phyloP scores from a whole-genome alignment of 2,797 vertebrate species.

The Euthynnus affinis region DNA sequence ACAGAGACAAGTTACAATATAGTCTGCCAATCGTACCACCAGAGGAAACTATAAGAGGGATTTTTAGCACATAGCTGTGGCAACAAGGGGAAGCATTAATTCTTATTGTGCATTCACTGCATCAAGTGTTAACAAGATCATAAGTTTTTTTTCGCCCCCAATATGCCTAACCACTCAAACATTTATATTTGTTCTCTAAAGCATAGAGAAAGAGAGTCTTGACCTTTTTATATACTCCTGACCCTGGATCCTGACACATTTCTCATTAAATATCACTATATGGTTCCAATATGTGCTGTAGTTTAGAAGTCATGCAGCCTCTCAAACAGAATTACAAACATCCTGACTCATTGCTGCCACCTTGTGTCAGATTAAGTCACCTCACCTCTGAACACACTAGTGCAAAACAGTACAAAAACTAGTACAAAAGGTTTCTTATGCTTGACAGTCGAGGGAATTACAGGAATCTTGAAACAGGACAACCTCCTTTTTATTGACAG shows the following conservation, averaged over 20 bases:
- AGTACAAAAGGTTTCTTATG: background rate
- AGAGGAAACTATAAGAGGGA: conserved; percentile 59
- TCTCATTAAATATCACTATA: background rate
- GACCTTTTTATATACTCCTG: background rate
- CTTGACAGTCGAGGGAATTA: background rate
- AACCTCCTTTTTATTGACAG: background rate
- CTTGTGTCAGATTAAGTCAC: conserved; percentile 54
- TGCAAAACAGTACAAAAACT: too few relatives aligned
- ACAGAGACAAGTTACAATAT: conserved; percentile 70
- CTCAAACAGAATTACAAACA: conserved; percentile 9
- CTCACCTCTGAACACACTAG: background rate
- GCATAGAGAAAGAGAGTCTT: background rate
- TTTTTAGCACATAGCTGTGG: conserved; percentile 35
- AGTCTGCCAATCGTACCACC: conserved; percentile 70
- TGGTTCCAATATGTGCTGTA: background rate
- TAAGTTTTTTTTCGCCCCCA: background rate
- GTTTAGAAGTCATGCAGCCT: conserved; percentile 8
- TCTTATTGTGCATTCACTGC: conserved; percentile 48
- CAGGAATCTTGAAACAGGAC: too few relatives aligned
- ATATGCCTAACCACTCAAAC: conserved; percentile 8
- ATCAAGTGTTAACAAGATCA: conserved; percentile 43
- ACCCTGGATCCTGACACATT: background rate
- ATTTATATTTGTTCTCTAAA: background rate
- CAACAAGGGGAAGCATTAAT: conserved; percentile 41
- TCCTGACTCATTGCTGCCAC: conserved; percentile 74